These are phyloP conservation scores for Zele albiditarsus DNA, from an alignment of 2,888 invertebrate genomes.

Conservation along the genomic window DNA sequence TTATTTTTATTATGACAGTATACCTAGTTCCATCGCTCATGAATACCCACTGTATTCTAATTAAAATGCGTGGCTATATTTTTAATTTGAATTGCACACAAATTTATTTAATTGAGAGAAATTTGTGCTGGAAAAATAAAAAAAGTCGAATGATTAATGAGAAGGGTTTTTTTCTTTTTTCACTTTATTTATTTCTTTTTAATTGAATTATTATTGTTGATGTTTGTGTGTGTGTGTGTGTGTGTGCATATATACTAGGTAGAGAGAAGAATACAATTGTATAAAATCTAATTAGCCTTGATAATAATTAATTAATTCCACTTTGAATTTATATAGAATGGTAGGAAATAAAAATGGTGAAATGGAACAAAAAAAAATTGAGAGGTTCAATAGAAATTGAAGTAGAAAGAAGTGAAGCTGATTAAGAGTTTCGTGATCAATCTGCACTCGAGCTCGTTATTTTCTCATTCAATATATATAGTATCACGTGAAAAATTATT, in stretches of 20 bases:
- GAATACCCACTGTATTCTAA: background rate
- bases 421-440: constrained; percentile 48
- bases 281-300: background rate
- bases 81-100: background rate
- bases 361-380: constrained; percentile 1
- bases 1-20: background rate
- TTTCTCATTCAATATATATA: constrained; percentile 9
- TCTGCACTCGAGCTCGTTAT: constrained; percentile 13
- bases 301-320: background rate
- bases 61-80: background rate
- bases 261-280: background rate
- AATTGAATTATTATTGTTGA: background rate
- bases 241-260: too few species aligned
- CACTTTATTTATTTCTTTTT: too few species aligned
- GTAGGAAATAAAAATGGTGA: background rate
- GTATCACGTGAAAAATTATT: constrained; percentile 37
- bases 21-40: background rate
- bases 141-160: too few species aligned
- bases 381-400: constrained; percentile 35
- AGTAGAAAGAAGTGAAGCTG: constrained; percentile 32
- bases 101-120: background rate
- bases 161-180: too few species aligned
- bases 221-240: background rate
- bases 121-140: background rate
- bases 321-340: background rate